Conservation (phyloP, 2,797 vertebrate species). For the Notoglanidium macrostoma region DNA sequence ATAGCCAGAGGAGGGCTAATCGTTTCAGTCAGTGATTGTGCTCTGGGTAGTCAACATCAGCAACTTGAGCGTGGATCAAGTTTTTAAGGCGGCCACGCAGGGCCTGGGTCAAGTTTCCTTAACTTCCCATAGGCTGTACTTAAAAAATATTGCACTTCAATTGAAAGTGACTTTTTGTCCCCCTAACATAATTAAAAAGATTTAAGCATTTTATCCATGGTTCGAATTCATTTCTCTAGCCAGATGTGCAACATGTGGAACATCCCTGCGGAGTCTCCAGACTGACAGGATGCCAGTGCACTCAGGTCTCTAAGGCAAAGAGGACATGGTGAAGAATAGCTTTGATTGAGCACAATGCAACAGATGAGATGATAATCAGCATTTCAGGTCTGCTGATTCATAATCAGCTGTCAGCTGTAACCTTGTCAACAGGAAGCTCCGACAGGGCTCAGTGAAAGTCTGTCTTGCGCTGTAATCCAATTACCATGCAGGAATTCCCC, state of each 20-base stretch:
- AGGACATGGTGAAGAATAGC: conserved; percentile 3
- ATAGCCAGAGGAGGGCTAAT: conserved; percentile 24
- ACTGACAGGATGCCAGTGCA: not conserved
- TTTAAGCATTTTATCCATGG: conserved; percentile 1
- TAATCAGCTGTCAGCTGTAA: conserved; percentile 18
- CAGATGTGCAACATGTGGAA: conserved; percentile 17
- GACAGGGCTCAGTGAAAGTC: conserved; percentile 18
- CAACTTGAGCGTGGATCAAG: conserved; percentile 26
- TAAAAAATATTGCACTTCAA: conserved; percentile 45
- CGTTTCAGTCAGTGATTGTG: conserved; percentile 39
- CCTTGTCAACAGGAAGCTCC: conserved; percentile 25
- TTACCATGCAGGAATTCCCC: conserved; percentile 63
- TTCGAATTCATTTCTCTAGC: conserved; percentile 9
- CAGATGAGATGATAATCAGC: conserved; percentile 20
- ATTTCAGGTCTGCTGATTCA: conserved; percentile 12
- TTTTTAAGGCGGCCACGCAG: conserved; percentile 34
- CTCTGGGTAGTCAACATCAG: conserved; percentile 35
- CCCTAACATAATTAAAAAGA: not conserved
- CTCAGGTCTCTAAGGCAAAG: conserved; percentile 36
- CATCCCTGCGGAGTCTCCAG: not conserved
- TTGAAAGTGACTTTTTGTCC: conserved; percentile 36
- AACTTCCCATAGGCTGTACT: not conserved
- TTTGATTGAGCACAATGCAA: not conserved
- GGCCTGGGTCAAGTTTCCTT: conserved; percentile 40
- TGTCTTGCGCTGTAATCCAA: conserved; percentile 62